Evolutionary conservation across 2,113 vertebrate species (phyloP), one percentile per base, ranked within the genome.

Genomic region (Xenopus borealis): DNA sequence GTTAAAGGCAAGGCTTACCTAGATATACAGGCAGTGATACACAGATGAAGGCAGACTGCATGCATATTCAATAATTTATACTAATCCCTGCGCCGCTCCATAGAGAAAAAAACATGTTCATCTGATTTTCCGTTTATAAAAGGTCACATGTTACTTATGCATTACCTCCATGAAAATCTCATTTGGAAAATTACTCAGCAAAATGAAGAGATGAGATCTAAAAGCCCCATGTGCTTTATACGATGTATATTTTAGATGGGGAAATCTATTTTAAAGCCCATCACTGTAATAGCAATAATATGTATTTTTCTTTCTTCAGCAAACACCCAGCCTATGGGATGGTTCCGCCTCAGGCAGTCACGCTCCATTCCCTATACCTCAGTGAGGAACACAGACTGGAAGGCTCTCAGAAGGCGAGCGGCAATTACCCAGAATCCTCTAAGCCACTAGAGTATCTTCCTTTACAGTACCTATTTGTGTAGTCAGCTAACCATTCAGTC

Each of bases 401-500:
- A 66, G 19, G 62, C 40, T 82, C 50, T 10, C 17, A 17, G 65
- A 80, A 78, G 44, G 45, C 78, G 19, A 50, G 45, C 17, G 80
- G 44, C 62, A 85, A 84, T 79, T 83, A 82, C 30, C 57, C 61
- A 79, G 47, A 9, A 61, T 74, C 45, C 63, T 46, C 59, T 50
- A 80, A 69, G 3, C 17, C 62, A 78, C 52, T 17, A 16, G 66
- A 82, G 67, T 72, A 66, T 67, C 71, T 72, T 71, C 72, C 71
- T 78, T 79, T 44, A 81, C 72, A 78, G 79, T 44, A 81, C 71
- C 78, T 83, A 82, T 82, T 81, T 62, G 4, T 80, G 58, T 52
- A 83, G 75, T 72, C 73, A 80, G 69, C 76, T 86, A 85, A 83
- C 70, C 72, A 78, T 79, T 85, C 74, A 83, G 57, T 80, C 78